Base-by-base conservation (phyloP, 2,797 vertebrate species). In the Danio tinwini region DNA sequence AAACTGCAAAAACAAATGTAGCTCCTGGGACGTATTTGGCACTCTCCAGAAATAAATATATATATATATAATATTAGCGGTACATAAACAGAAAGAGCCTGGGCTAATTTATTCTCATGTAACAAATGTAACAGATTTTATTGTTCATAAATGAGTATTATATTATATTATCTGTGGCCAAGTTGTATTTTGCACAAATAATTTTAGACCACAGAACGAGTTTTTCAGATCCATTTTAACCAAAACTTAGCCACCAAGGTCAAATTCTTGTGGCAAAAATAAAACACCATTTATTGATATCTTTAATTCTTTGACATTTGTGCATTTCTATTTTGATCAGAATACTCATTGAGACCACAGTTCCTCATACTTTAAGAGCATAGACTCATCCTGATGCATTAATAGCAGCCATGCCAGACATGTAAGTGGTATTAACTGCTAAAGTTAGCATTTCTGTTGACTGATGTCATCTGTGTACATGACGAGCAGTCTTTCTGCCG, bases 381-480 rank as follows among this genome's bases (percentile, higher is more conserved):
- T n/a, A 55, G 45, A 12, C 49, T 73, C 14, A 67, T 40, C 21
- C 14, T 39, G 47, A 19, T 44, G 6, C 44, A 40, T 16, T 45
- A 72, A 50, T 72, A 59, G 47, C 50, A 65, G 6, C 55, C 44
- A 69, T 69, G n/a, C 14, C 61, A 75, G 73, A 37, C 53, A 67
- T 59, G 29, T 37, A 67, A 61, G n/a, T 45, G 11, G 65, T 50
- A 40, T 78, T 67, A 63, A 58, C 37, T 13, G 49, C 13, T 50
- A 55, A 16, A 50, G 56, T 70, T 64, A 53, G 29, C 49, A 62
- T 85, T 84, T 82, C 76, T 85, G 37, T 71, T 72, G 10, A 72
- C 80, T 84, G 53, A 79, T 68, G 64, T 83, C 71, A 84, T 58
- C n/a, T 74, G 52, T 59, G 45, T 73, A 69, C 81, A 73, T 69